Base-by-base conservation (phyloP, 2,113 vertebrate genomes). In the Chaenogobius annularis region DNA sequence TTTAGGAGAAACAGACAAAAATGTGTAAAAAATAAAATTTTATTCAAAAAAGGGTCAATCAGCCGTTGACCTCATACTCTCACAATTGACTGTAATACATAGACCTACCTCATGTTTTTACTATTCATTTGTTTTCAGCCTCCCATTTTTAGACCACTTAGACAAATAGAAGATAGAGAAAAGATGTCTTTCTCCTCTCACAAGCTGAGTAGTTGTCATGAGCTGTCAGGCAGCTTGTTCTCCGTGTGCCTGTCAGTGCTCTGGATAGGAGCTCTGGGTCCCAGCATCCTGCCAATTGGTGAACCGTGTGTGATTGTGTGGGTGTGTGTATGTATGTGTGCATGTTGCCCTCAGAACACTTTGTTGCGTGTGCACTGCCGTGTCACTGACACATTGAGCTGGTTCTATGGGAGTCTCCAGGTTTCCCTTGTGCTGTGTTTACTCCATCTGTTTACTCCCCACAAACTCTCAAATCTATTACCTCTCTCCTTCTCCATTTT, bases 381-480 rank as follows among this genome's bases (percentile, higher is more conserved):
- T 84, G 88, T 90, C 89, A 86, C 80, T 85, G 90, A 90, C 90
- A 89, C 86, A 87, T 88, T 74, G 80, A 90, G 84, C 76, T 65
- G 83, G 79, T 89, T 89, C 74, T 58, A 77, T 89, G 75, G 89
- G 88, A 89, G 77, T 90, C 86, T 87, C 89, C 81, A 87, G 86
- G 83, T 89, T 90, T 87, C 81, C 84, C 86, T 84, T 79, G 64
- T 78, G 83, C 88, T 87, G 88, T 89, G 89, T 90, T 89, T 89
- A 90, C 90, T 85, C 84, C 87, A 86, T 90, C 89, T 90, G 89
- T 92, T 90, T 88, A 90, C 87, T 87, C 83, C 80, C 75, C 66
- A 3, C 85, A 88, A 85, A 87, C 67, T 84, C 82, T 88, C 75
- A 87, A 88, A 90, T 87, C 85, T 89, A 85, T 88, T 81, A 83